Percentiles rank a stretch among this genome's conserved stretches.
Evolutionary conservation across 2,113 vertebrate species (phyloP).

Genomic region (Apus apus): DNA sequence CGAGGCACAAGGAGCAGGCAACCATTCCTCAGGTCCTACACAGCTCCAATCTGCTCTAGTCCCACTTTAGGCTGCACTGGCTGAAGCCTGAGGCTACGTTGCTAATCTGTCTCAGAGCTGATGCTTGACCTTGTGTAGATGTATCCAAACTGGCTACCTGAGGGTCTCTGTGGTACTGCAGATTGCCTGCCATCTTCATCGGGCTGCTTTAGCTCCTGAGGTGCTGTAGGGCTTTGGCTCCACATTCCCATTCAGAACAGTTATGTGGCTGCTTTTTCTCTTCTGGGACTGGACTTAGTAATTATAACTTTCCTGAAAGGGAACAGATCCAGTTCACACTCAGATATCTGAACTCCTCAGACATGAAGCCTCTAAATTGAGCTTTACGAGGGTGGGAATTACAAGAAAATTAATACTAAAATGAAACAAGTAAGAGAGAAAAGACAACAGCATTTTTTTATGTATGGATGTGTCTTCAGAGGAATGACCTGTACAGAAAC

Average conservation of each 20-base stretch:
- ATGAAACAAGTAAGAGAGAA: not conserved
- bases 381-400: not conserved
- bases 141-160: not conserved
- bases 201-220: not conserved
- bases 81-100: not conserved
- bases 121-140: not conserved
- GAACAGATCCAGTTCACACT: not conserved
- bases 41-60: not conserved
- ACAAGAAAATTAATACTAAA: not conserved
- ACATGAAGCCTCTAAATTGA: not conserved
- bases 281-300: not conserved
- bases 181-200: not conserved
- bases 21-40: not conserved
- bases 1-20: not conserved
- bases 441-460: not conserved
- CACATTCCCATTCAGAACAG: not conserved
- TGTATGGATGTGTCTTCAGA: not conserved
- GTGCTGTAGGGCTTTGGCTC: accelerated
- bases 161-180: not conserved
- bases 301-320: not conserved
- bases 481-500: not conserved
- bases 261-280: not conserved
- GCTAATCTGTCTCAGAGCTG: not conserved
- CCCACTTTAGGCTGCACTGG: not conserved
- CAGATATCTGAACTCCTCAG: not conserved